Percentiles rank a stretch among this genome's conserved stretches.
These are phyloP conservation scores for Cyanistes caeruleus DNA, from an alignment of 2,113 vertebrate genomes.

Conservation along the genomic window DNA sequence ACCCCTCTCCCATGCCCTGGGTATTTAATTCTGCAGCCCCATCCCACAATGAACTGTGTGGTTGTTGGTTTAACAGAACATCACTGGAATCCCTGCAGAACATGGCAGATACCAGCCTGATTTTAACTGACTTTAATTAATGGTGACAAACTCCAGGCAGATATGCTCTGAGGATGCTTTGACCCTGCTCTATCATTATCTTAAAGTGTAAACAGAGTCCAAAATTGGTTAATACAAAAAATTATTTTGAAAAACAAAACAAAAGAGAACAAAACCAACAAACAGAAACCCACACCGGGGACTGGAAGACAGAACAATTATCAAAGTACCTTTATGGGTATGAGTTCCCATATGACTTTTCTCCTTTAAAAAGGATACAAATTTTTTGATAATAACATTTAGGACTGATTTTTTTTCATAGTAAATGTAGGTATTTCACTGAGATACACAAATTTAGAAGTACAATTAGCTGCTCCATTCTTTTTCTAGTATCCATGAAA, in stretches of 20 bases:
- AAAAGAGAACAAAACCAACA: background rate
- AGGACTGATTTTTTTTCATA: background rate
- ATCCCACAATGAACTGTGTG: background rate
- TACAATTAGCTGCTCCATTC: background rate
- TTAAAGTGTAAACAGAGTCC: background rate
- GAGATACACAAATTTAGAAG: background rate
- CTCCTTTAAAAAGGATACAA: background rate
- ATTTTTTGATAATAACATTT: background rate
- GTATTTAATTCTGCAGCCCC: background rate
- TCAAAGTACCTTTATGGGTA: background rate
- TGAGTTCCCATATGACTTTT: background rate
- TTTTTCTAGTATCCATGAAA: background rate
- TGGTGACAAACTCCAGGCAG: background rate
- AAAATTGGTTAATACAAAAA: background rate
- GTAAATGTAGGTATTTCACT: background rate
- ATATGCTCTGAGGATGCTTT: background rate
- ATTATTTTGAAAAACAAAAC: background rate
- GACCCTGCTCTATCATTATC: background rate
- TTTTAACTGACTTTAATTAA: background rate
- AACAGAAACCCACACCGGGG: background rate
- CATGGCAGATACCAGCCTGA: rapidly evolving
- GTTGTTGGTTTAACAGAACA: background rate
- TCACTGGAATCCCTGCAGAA: background rate
- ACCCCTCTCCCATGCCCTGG: background rate
- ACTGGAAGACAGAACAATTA: background rate